A percentile compares a stretch with the other conserved stretches of the same genome.
Conservation (phyloP, 2,797 vertebrate genomes). For the Mareca penelope region DNA sequence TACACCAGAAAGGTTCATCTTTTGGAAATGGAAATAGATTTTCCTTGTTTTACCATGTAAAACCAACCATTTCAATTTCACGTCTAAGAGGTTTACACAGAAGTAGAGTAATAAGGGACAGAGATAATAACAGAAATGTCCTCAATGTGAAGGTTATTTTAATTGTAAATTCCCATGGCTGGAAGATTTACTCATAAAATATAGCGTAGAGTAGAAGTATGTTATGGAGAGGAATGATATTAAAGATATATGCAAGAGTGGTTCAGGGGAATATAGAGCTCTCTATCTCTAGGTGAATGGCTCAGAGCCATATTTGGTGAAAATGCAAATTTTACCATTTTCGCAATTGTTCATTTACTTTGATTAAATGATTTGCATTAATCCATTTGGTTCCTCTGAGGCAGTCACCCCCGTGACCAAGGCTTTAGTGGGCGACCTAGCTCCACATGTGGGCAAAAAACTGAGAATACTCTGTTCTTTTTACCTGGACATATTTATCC, state of each 20-base stretch:
- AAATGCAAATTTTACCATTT: background rate
- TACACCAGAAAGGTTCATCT: conserved; percentile 44
- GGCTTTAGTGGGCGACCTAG: background rate
- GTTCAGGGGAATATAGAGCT: background rate
- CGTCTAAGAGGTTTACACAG: conserved; percentile 12
- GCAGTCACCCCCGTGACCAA: background rate
- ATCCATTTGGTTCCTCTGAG: background rate
- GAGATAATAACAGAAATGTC: conserved; percentile 10
- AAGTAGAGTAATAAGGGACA: background rate
- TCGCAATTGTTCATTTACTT: background rate
- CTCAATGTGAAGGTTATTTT: background rate
- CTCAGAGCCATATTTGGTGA: background rate
- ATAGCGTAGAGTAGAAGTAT: background rate
- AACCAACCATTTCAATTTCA: conserved; percentile 26
- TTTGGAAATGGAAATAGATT: conserved; percentile 37
- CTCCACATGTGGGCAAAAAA: background rate
- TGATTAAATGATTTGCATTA: background rate
- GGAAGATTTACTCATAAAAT: conserved; percentile 38
- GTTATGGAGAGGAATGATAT: background rate
- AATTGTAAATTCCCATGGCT: conserved; percentile 32
- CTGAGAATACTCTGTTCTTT: background rate
- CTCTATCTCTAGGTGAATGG: background rate
- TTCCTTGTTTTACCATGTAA: conserved; percentile 17
- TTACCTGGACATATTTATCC: background rate
- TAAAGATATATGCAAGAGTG: background rate